phyloP scores from a whole-genome alignment of 2,888 invertebrate genomes.

The Phorcus lineatus region DNA sequence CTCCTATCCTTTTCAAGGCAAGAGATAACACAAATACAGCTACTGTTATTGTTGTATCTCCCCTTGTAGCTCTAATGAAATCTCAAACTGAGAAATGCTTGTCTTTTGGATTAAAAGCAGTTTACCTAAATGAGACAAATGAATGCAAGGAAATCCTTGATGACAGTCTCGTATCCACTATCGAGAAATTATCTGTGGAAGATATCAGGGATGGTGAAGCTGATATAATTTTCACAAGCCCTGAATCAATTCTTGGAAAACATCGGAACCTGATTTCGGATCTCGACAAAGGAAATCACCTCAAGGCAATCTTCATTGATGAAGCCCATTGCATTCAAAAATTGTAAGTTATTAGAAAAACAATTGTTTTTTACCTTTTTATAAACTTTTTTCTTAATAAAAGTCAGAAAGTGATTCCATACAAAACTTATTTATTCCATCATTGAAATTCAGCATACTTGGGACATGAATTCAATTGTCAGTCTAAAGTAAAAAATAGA shows the following conservation, averaged over 20 bases:
- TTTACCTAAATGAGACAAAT: not conserved
- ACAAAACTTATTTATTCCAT: too few species aligned
- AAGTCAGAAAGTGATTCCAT: too few species aligned
- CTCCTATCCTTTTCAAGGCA: not conserved
- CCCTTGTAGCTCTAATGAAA: not conserved
- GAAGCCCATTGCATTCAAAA: too few species aligned
- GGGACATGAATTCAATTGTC: too few species aligned
- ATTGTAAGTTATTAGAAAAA: too few species aligned
- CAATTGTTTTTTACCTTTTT: too few species aligned
- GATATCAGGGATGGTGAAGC: not conserved
- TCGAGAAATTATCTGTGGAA: not conserved
- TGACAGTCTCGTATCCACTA: too few species aligned
- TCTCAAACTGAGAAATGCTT: not conserved
- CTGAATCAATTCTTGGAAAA: not conserved
- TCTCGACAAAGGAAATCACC: not conserved
- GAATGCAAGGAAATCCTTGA: not conserved
- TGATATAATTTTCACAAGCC: not conserved
- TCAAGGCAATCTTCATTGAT: too few species aligned
- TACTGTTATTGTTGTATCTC: slow-evolving; percentile 19
- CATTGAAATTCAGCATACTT: too few species aligned
- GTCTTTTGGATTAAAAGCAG: too few species aligned
- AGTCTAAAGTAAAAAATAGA: too few species aligned
- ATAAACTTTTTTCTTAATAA: too few species aligned
- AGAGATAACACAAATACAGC: not conserved
- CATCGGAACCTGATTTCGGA: not conserved